A percentile compares a stretch with the other conserved stretches of the same genome.
phyloP scores from a whole-genome alignment of 1,140 invertebrate species.

The Bradynema listronoti region DNA sequence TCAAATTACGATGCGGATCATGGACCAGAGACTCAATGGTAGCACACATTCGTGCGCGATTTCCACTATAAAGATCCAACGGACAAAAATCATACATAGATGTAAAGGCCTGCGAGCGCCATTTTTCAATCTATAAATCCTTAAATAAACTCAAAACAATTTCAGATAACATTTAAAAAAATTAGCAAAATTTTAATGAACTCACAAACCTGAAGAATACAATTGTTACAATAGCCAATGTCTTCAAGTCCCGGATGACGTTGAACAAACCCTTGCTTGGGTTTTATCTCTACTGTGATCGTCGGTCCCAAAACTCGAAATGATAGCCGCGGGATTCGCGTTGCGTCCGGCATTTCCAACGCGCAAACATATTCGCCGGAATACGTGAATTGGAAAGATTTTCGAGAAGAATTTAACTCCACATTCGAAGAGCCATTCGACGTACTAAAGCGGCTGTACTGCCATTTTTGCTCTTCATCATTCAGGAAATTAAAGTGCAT shows the following conservation, averaged over 20 bases:
- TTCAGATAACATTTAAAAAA: not conserved
- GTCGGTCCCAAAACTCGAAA: constrained; percentile 31
- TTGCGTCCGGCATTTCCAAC: constrained; percentile 53
- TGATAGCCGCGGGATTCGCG: constrained; percentile 41
- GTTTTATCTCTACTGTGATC: constrained; percentile 55
- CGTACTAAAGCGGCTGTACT: no score
- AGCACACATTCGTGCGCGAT: constrained; percentile 38
- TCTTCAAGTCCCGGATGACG: constrained; percentile 39
- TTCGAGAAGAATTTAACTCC: not conserved
- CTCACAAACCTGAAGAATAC: constrained; percentile 46
- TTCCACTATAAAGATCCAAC: constrained; percentile 50
- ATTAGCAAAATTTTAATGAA: constrained; percentile 2
- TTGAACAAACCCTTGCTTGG: constrained; percentile 47
- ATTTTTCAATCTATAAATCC: constrained; percentile 49
- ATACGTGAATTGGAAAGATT: not conserved
- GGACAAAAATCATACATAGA: constrained; percentile 57
- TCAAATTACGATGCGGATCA: constrained; percentile 52
- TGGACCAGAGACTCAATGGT: constrained; percentile 42
- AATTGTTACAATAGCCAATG: constrained; percentile 53
- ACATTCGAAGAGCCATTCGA: constrained; percentile 2
- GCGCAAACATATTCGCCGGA: constrained; percentile 19
- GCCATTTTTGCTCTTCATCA: no score
- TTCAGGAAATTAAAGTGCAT: no score
- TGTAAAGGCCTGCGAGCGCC: constrained; percentile 31
- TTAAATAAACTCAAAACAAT: no score